Evolutionary conservation across 2,888 invertebrate species (phyloP).

Genomic region (Eilema griseolum): DNA sequence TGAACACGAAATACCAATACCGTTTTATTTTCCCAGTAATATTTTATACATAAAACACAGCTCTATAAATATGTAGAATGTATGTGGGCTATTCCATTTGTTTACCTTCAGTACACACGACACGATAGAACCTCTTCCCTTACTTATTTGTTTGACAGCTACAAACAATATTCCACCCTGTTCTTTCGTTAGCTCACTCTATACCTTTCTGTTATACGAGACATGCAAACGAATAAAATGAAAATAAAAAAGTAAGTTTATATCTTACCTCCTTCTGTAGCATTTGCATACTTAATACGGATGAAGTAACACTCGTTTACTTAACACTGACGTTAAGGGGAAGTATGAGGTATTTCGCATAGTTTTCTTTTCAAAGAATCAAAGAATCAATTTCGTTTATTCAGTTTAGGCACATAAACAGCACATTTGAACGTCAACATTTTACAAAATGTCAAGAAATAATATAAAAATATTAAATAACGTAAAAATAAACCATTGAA

Average conservation of each 20-base stretch:
- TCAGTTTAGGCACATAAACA: no score
- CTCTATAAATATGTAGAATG: slow-evolving; percentile 22
- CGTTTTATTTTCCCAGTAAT: slow-evolving; percentile 1
- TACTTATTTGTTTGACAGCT: slow-evolving; percentile 37
- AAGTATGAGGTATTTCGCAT: neutral
- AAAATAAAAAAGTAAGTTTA: neutral
- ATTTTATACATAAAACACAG: slow-evolving; percentile 20
- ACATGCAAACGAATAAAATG: slow-evolving; percentile 7
- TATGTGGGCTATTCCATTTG: slow-evolving; percentile 37
- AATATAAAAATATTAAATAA: no score
- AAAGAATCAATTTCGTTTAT: no score
- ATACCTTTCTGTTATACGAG: neutral
- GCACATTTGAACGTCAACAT: no score
- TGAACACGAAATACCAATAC: neutral
- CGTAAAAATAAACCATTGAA: no score
- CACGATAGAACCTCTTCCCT: slow-evolving; percentile 21
- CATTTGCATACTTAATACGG: slow-evolving; percentile 2
- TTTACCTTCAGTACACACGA: slow-evolving; percentile 35
- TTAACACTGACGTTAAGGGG: neutral
- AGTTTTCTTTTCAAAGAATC: neutral
- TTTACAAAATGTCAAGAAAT: no score
- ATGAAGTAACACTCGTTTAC: neutral
- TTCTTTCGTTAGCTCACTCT: slow-evolving; percentile 29
- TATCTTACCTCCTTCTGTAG: neutral
- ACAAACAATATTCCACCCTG: slow-evolving; percentile 38